These are phyloP conservation scores for Corythucha ciliata DNA, from an alignment of 2,888 invertebrate genomes.

Conservation along the genomic window DNA sequence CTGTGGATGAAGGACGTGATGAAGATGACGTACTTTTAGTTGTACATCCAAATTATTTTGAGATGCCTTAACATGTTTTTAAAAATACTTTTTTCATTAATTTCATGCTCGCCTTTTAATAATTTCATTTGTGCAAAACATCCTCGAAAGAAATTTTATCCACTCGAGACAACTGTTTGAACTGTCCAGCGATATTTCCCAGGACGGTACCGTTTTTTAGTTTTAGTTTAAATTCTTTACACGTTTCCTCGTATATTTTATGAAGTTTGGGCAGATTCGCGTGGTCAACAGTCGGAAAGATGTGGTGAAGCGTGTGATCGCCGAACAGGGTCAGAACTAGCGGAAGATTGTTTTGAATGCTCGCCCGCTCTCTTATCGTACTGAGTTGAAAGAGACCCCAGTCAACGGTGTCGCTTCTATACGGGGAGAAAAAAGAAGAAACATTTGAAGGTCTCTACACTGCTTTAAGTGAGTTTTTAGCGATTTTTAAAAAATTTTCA, in stretches of 20 bases:
- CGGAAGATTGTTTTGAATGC: constrained; percentile 56
- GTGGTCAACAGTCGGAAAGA: constrained; percentile 73
- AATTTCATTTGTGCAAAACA: no score
- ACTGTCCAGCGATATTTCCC: constrained; percentile 57
- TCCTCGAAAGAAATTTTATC: constrained; percentile 21
- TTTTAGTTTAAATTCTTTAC: constrained; percentile 52
- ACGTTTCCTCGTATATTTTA: constrained; percentile 53
- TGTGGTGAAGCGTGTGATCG: constrained; percentile 67
- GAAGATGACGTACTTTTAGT: constrained; percentile 78
- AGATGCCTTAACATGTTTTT: no score
- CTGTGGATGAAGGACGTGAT: constrained; percentile 46
- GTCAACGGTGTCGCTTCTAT: no score
- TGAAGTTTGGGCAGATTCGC: constrained; percentile 57
- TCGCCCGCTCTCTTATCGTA: constrained; percentile 59
- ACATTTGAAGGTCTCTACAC: no score
- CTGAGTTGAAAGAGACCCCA: constrained; percentile 73
- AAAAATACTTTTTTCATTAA: no score
- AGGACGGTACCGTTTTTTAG: constrained; percentile 46
- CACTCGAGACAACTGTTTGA: constrained; percentile 46
- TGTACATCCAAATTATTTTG: constrained; percentile 80
- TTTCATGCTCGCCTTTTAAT: no score
- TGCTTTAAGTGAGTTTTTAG: neutral
- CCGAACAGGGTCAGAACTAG: constrained; percentile 64
- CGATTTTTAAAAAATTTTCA: no score
- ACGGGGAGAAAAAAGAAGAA: neutral